A percentile compares a stretch with the other conserved stretches of the same genome.
phyloP scores from a whole-genome alignment of 2,113 vertebrate species.

The Melanerpes formicivorus region DNA sequence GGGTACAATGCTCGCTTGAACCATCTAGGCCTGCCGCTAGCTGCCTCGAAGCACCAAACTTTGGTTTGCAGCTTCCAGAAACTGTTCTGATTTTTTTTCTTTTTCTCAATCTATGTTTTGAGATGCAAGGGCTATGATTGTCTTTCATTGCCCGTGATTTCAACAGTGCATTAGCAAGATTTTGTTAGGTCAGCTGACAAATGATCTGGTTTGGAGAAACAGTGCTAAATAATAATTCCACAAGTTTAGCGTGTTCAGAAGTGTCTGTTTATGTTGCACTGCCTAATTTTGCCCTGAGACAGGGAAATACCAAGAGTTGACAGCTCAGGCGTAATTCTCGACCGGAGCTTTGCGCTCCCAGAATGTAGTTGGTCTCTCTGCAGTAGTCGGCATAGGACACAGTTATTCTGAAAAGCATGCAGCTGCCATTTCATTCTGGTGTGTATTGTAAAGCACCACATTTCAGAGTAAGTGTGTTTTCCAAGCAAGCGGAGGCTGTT shows the following conservation, averaged over 20 bases:
- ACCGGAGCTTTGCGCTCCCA: neutral
- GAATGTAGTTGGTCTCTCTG: neutral
- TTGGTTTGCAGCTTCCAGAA: neutral
- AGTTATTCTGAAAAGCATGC: neutral
- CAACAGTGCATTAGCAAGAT: neutral
- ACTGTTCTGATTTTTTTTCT: neutral
- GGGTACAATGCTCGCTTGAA: neutral
- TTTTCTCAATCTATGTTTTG: neutral
- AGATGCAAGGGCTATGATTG: neutral
- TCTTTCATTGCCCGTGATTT: neutral
- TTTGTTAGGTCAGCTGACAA: neutral
- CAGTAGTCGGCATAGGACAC: neutral
- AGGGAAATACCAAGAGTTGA: neutral
- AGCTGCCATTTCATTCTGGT: neutral
- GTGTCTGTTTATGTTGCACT: neutral
- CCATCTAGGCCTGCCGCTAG: neutral
- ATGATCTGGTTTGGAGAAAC: neutral
- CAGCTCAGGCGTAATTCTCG: neutral
- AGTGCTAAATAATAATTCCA: neutral
- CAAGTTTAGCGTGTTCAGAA: neutral
- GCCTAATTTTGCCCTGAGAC: neutral
- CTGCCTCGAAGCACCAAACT: neutral
- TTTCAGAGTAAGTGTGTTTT: neutral
- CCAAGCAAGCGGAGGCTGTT: slow-evolving; percentile 15
- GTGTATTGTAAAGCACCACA: neutral